Conservation (phyloP, 2,113 vertebrate species). For the Ahaetulla prasina region DNA sequence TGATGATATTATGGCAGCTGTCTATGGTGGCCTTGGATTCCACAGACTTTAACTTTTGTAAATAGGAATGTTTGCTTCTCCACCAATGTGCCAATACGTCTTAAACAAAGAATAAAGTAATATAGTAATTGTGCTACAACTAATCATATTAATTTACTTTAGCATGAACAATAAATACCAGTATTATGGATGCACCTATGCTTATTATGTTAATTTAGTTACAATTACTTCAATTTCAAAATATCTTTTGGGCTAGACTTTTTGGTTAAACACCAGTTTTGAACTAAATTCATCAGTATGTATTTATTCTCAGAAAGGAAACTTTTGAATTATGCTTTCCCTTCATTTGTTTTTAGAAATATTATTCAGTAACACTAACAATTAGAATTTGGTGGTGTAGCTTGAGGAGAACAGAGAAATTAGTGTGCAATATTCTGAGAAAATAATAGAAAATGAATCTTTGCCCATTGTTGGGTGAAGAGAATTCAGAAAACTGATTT, state of each 20-base stretch:
- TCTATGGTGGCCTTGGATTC: neutral
- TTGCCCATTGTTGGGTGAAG: constrained; percentile 4
- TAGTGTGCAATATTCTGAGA: neutral
- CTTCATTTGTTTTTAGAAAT: constrained; percentile 37
- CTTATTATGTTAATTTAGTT: neutral
- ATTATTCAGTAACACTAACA: constrained; percentile 42
- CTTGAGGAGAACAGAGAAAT: constrained; percentile 27
- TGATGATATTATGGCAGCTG: neutral
- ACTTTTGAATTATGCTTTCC: constrained; percentile 41
- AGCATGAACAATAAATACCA: neutral
- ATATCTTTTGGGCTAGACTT: constrained; percentile 17
- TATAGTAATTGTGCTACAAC: neutral
- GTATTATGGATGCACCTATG: rapidly evolving
- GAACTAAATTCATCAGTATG: neutral
- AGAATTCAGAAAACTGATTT: constrained; percentile 8
- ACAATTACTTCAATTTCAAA: constrained; percentile 26
- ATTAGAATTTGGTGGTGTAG: constrained; percentile 11
- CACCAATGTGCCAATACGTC: neutral
- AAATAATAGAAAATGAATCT: constrained; percentile 14
- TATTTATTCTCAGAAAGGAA: constrained; percentile 37
- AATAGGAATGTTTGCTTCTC: neutral
- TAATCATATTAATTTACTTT: neutral
- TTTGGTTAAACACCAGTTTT: constrained; percentile 1
- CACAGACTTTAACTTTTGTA: neutral
- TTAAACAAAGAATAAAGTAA: neutral